phyloP scores from a whole-genome alignment of 1,140 invertebrate species.

The Heliconius melpomene region DNA sequence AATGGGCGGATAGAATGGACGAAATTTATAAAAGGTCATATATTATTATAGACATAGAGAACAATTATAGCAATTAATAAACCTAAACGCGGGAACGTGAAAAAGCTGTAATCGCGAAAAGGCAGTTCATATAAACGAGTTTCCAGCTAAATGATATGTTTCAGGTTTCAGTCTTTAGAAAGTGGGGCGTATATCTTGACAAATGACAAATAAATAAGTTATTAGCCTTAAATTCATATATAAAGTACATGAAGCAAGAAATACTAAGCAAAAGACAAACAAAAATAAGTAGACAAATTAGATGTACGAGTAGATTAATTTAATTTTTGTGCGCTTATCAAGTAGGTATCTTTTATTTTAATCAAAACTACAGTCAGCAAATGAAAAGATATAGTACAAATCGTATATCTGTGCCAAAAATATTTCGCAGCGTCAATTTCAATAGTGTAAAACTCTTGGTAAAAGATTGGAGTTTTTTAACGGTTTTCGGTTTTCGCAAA shows the following conservation, averaged over 20 bases:
- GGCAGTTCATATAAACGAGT: conserved; percentile 36
- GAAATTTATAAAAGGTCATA: conserved; percentile 38
- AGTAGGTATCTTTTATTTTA: not conserved
- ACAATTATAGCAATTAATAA: conserved; percentile 24
- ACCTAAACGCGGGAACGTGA: conserved; percentile 19
- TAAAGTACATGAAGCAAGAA: not conserved
- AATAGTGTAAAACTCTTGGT: not conserved
- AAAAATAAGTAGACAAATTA: not conserved
- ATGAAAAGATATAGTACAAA: too few species aligned
- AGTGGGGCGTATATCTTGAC: conserved; percentile 44
- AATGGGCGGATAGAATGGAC: conserved; percentile 45
- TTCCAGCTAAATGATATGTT: conserved; percentile 72
- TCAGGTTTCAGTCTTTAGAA: conserved; percentile 71
- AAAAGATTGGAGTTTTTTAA: not conserved
- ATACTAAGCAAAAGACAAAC: not conserved
- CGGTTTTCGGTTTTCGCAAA: not conserved
- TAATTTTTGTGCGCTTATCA: not conserved
- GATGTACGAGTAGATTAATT: not conserved
- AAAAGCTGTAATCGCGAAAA: conserved; percentile 28
- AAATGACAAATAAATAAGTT: conserved; percentile 1
- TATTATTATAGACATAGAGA: conserved; percentile 28
- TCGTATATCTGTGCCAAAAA: not conserved
- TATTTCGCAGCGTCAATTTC: not conserved
- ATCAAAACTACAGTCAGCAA: not conserved
- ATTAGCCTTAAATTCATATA: not conserved